A percentile compares a stretch with the other conserved stretches of the same genome.
These are phyloP conservation scores for Sebastes variabilis DNA, from an alignment of 2,797 vertebrate genomes.

Conservation along the genomic window DNA sequence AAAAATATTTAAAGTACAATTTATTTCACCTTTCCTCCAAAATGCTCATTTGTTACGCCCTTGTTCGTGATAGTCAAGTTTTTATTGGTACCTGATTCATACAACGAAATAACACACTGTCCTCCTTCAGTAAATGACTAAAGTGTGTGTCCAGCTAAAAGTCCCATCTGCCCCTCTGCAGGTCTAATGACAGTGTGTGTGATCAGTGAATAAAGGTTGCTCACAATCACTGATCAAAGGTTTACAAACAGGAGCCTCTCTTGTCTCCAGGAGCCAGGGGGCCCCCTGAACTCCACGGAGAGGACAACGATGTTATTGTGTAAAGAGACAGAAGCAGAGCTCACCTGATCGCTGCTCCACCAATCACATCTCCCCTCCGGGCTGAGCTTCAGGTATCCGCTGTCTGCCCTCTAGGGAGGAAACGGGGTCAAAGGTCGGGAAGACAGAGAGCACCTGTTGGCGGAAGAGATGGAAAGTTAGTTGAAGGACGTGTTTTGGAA, in stretches of 20 bases:
- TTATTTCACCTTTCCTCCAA: background rate
- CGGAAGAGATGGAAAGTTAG: background rate
- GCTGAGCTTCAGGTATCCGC: conserved; percentile 44
- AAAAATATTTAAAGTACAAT: background rate
- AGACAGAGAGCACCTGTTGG: conserved; percentile 26
- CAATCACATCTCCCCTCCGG: conserved; percentile 34
- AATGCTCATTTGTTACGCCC: background rate
- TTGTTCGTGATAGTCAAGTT: background rate
- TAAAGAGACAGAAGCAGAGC: conserved; percentile 23
- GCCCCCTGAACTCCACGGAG: background rate
- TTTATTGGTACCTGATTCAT: background rate
- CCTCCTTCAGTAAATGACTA: background rate
- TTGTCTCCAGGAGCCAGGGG: conserved; percentile 33
- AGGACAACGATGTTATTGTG: conserved; percentile 62
- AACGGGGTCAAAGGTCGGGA: conserved; percentile 35
- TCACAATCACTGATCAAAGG: conserved; percentile 38
- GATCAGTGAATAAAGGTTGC: conserved; percentile 19
- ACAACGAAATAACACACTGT: background rate
- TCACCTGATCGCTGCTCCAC: conserved; percentile 41
- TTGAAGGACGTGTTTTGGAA: background rate
- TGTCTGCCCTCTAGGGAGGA: conserved; percentile 38
- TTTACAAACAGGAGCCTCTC: conserved; percentile 26
- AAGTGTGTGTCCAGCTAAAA: background rate
- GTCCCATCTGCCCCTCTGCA: conserved; percentile 11
- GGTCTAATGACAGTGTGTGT: conserved; percentile 29